phyloP scores from a whole-genome alignment of 1,140 invertebrate species.

The Drosophila micromelanica region DNA sequence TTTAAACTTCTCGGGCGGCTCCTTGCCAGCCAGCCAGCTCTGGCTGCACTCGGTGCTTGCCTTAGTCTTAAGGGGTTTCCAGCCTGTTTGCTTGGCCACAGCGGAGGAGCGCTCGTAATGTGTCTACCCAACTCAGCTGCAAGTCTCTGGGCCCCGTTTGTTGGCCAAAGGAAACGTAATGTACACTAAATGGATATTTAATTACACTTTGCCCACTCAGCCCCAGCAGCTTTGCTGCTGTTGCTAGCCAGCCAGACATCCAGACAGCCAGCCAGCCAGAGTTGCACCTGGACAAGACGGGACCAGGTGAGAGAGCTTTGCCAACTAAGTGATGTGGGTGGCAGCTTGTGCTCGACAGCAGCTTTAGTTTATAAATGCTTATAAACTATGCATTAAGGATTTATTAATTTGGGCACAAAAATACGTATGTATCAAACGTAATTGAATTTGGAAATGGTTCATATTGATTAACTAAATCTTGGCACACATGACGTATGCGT shows the following conservation, averaged over 20 bases:
- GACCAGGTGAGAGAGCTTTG: constrained; percentile 14
- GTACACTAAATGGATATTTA: constrained; percentile 82
- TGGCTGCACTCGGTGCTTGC: constrained; percentile 24
- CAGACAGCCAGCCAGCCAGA: background rate
- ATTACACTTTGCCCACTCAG: constrained; percentile 65
- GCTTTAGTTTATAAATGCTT: constrained; percentile 30
- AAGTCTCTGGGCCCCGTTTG: constrained; percentile 31
- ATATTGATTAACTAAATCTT: constrained; percentile 11
- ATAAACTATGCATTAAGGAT: constrained; percentile 40
- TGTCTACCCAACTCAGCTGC: constrained; percentile 63
- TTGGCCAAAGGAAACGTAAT: constrained; percentile 72
- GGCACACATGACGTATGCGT: constrained; percentile 19
- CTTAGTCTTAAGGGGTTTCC: constrained; percentile 59
- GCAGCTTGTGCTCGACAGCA: background rate
- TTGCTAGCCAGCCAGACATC: background rate
- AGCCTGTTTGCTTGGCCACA: constrained; percentile 15
- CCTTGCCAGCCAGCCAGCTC: constrained; percentile 6
- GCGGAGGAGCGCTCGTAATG: constrained; percentile 55
- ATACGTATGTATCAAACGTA: background rate
- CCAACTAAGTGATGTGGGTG: constrained; percentile 4
- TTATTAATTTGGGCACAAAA: constrained; percentile 9
- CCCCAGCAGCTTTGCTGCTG: background rate
- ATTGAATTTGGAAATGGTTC: constrained; percentile 6
- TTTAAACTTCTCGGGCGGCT: constrained; percentile 63
- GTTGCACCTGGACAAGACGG: constrained; percentile 12